Percentiles rank a stretch among this genome's conserved stretches.
These are phyloP conservation scores for Periophthalmus modestus DNA, from an alignment of 2,113 vertebrate genomes.

Conservation along the genomic window DNA sequence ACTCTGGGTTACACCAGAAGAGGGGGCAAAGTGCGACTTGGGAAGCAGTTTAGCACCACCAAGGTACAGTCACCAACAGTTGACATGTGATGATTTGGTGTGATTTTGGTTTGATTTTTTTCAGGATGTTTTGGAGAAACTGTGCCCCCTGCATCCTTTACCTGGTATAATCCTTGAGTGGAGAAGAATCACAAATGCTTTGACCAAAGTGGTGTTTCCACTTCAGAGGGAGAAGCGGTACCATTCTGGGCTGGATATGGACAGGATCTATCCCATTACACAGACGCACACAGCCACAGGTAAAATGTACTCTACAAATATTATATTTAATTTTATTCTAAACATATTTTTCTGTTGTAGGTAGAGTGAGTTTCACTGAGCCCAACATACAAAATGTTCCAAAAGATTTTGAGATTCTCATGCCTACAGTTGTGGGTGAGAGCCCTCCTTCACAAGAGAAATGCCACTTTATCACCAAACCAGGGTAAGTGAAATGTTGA, in stretches of 20 bases:
- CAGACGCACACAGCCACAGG: conserved; percentile 97
- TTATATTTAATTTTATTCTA: not conserved
- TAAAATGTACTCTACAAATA: conserved; percentile 45
- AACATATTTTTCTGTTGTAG: conserved; percentile 65
- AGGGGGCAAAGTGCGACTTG: conserved; percentile 70
- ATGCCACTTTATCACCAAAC: conserved; percentile 26
- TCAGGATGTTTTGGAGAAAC: conserved; percentile 91
- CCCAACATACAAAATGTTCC: conserved; percentile 98
- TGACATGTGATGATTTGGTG: not conserved
- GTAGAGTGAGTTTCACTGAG: conserved; percentile 90
- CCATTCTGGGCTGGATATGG: conserved; percentile 84
- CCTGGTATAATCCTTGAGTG: conserved; percentile 94
- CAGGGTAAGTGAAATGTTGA: conserved; percentile 49
- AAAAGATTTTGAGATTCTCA: conserved; percentile 94
- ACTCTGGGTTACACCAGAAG: conserved; percentile 90
- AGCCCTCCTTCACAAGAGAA: conserved; percentile 81
- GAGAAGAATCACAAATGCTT: conserved; percentile 92
- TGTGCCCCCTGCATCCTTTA: conserved; percentile 86
- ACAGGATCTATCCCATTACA: conserved; percentile 88
- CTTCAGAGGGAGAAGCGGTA: conserved; percentile 87
- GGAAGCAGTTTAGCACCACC: conserved; percentile 91
- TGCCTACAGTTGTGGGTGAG: conserved; percentile 85
- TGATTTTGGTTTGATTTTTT: conserved; percentile 23
- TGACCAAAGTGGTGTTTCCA: conserved; percentile 95
- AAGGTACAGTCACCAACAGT: conserved; percentile 78